phyloP scores from a whole-genome alignment of 2,888 invertebrate species.

The Calameuta idolon region DNA sequence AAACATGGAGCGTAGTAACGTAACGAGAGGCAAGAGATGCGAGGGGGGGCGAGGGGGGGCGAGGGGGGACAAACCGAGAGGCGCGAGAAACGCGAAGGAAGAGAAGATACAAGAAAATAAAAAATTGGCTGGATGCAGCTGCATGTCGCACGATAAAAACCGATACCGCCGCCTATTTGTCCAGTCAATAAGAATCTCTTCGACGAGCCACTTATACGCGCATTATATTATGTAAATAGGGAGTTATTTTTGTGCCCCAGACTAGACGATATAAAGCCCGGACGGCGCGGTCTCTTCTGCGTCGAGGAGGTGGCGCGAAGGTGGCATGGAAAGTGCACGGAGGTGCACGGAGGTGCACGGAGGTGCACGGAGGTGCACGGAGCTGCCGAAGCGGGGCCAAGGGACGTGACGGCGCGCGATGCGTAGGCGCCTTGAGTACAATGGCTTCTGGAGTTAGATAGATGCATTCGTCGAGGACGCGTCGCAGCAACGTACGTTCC shows the following conservation, averaged over 20 bases:
- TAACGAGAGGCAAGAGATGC: not conserved
- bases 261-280: slow-evolving; percentile 14
- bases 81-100: not conserved
- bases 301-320: not conserved
- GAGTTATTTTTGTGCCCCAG: slow-evolving; percentile 34
- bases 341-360: not conserved
- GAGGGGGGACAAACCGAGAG: too few species aligned
- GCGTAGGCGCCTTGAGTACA: slow-evolving; percentile 8
- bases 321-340: too few species aligned
- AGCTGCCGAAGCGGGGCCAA: too few species aligned
- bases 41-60: not conserved
- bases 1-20: too few species aligned
- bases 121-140: not conserved
- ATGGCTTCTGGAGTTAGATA: slow-evolving; percentile 7
- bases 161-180: not conserved
- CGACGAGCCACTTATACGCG: slow-evolving; percentile 25
- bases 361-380: not conserved
- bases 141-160: not conserved
- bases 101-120: not conserved
- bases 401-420: slow-evolving; percentile 10
- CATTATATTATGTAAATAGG: slow-evolving; percentile 46
- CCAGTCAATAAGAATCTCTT: slow-evolving; percentile 19
- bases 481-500: not conserved
- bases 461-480: slow-evolving; percentile 11
- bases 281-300: not conserved